Evolutionary conservation across 2,797 vertebrate genomes (phyloP).

Genomic region (Threskiornis aethiopicus): DNA sequence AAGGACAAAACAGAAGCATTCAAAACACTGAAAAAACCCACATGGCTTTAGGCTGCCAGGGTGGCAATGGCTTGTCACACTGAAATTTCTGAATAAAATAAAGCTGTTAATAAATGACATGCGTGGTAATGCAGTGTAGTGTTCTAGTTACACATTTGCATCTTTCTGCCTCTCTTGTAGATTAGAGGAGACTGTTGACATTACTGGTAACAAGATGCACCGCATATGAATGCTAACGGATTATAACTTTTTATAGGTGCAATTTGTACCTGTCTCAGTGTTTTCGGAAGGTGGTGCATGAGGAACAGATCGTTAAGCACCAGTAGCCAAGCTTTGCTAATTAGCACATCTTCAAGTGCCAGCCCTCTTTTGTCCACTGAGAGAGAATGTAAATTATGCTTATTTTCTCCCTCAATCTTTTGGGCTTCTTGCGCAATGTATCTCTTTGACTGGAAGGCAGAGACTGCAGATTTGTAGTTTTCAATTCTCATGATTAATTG

Average conservation of each 20-base stretch:
- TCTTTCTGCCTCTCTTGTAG: background rate
- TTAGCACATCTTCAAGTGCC: conserved; percentile 4
- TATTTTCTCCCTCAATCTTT: background rate
- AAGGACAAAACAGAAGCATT: background rate
- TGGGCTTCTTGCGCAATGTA: background rate
- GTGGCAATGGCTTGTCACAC: background rate
- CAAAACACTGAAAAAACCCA: background rate
- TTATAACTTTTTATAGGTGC: conserved; percentile 43
- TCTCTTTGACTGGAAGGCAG: background rate
- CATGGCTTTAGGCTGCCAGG: background rate
- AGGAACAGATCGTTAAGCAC: background rate
- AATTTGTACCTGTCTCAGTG: conserved; percentile 10
- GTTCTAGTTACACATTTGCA: background rate
- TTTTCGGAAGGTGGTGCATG: background rate
- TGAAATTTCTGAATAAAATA: background rate
- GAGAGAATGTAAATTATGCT: background rate
- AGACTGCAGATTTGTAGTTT: conserved; percentile 23
- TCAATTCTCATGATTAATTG: conserved; percentile 64
- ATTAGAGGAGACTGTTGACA: background rate
- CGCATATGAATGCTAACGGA: background rate
- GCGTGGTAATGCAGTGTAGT: background rate
- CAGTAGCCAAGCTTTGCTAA: background rate
- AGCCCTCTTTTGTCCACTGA: conserved; percentile 20
- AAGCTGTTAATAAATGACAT: background rate
- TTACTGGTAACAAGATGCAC: background rate